Evolutionary conservation across 2,113 vertebrate species (phyloP), one percentile per base, ranked within the genome.

Genomic region (Xenopus tropicalis): DNA sequence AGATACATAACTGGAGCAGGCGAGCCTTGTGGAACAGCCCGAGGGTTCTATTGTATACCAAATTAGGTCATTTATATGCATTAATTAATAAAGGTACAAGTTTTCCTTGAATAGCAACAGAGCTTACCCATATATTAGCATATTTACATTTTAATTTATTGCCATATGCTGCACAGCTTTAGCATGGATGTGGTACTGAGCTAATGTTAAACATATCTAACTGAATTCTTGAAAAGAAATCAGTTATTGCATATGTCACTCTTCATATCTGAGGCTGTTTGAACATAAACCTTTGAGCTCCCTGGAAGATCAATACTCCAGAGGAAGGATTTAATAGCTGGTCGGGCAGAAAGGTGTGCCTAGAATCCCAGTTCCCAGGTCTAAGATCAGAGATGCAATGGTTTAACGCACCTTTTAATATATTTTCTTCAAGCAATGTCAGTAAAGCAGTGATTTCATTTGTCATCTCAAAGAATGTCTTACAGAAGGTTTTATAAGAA

Each of bases 121-220:
- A 54, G 48, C 46, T 64, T 24, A 56, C 61, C 48, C 70, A 72
- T 65, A 72, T 65, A 65, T 65, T 72, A 72, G 59, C 70, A 63
- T 72, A 65, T 13, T 54, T 64, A 56, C 25, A 56, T 72, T 22
- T 64, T 46, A 65, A 43, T 65, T n/a, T 54, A 56, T 19, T 25
- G 22, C 21, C 48, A 22, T 46, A 56, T 64, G n/a, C 61, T 72
- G 14, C 43, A 52, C 25, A 57, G 22, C 11, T 16, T 61, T 37
- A 25, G 16, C 25, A 21, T 72, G 48, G 1, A 48, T 48, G 4
- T 44, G 46, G 52, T 25, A 7, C 13, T 13, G 19, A 42, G 44
- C 7, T 52, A 29, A 52, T 48, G 61, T 64, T 17, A 65, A 17
- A 42, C 20, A 0, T 52, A 21, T 65, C 25, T 65, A 54, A 24